These are phyloP conservation scores for Platycheirus rosarum DNA, from an alignment of 2,888 invertebrate genomes.

Conservation along the genomic window DNA sequence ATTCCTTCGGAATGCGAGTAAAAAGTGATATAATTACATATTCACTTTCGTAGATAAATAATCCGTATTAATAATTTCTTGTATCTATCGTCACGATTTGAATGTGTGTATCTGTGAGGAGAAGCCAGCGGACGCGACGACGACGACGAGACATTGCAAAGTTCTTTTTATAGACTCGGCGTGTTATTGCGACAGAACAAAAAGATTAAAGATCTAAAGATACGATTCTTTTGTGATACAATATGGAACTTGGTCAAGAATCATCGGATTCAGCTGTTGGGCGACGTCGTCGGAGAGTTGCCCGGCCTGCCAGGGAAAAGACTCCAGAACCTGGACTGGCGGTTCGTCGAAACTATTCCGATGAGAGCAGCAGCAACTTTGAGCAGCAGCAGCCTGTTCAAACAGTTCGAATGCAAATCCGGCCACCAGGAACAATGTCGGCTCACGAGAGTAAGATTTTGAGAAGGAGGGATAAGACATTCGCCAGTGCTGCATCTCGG, in stretches of 20 bases:
- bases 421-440: constrained; percentile 77
- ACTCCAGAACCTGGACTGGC: constrained; percentile 83
- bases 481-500: constrained; percentile 81
- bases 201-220: constrained; percentile 15
- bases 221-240: constrained; percentile 21
- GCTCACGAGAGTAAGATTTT: constrained; percentile 82
- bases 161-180: constrained; percentile 44
- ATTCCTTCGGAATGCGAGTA: constrained; percentile 46
- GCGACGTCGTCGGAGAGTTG: constrained; percentile 85
- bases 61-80: constrained; percentile 52
- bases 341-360: constrained; percentile 75
- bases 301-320: constrained; percentile 85
- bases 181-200: constrained; percentile 50
- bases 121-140: background rate
- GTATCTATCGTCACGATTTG: constrained; percentile 40
- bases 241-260: constrained; percentile 75
- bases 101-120: constrained; percentile 20
- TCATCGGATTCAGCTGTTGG: constrained; percentile 82
- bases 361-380: constrained; percentile 76
- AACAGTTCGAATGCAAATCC: constrained; percentile 79
- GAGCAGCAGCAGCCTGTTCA: constrained; percentile 74
- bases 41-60: constrained; percentile 49
- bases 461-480: constrained; percentile 80
- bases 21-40: constrained; percentile 61
- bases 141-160: constrained; percentile 42